Base-by-base conservation (phyloP, 53 echinoderm and acorn worm species). In the Hippasteria phrygiana region DNA sequence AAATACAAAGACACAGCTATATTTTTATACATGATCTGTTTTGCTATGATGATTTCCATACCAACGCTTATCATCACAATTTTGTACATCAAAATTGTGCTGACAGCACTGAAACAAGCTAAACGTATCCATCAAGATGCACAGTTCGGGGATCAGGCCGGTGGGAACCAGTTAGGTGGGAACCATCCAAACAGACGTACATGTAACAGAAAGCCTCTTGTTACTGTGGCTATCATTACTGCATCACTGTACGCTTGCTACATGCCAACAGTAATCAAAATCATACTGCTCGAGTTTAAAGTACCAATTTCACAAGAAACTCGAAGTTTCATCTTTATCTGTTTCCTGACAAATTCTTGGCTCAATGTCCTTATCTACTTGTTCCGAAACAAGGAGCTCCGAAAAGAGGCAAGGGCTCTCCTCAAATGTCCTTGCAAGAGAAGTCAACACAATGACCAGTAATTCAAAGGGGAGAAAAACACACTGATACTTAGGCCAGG, bases 341-440 rank as follows among this genome's bases (percentile, higher is more conserved):
- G 0, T 2, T 71, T 38, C n/a, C 0, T 37, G 26, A 42, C 55
- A 34, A 78, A 78, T 55, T 78, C 78, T 38, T 78, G 78, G 78
- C 54, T 78, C 18, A 78, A 78, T 56, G 78, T 78, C 37, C 18
- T 78, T 20, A 78, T 78, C 55, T 78, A 78, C n/a, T 36, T 56
- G 35, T n/a, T 78, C 11, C 54, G 78, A 78, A 78, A 78, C 78
- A 78, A 78, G 56, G 78, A 56, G 36, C 55, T 78, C 10, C 56
- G 36, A 35, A 53, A 78, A 55, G 78, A 78, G 33, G 56, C 78
- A 33, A 51, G 33, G 56, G 54, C 53, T n/a, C 36, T 78, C 55
- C 36, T 78, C n/a, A n/a, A n/a, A n/a, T 55, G 56, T 36, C 65
- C 65, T 33, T 65, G 65, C 65, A 65, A 0, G 65, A n/a, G n/a